Evolutionary conservation across 1,140 invertebrate genomes (phyloP).

Genomic region (Drosophila ambigua): DNA sequence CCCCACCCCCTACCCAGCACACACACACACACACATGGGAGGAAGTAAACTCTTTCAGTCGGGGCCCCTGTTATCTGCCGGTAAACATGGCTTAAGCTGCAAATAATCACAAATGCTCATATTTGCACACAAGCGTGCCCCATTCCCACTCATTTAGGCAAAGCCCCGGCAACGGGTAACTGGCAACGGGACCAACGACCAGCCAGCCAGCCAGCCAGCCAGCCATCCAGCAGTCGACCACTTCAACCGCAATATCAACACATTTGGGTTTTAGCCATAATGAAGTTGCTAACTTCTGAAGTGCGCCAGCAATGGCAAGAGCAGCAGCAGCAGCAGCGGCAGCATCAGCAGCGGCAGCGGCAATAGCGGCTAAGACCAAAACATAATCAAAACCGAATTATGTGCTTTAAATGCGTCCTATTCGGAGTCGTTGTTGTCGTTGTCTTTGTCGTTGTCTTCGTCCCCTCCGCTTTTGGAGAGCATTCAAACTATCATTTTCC

Average conservation of each 20-base stretch:
- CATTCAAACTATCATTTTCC: constrained; percentile 82
- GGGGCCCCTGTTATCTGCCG: constrained; percentile 36
- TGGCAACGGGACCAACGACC: background rate
- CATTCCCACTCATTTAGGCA: constrained; percentile 64
- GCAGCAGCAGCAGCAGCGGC: background rate
- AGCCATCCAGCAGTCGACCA: constrained; percentile 11
- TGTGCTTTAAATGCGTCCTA: constrained; percentile 78
- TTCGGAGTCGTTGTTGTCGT: constrained; percentile 27
- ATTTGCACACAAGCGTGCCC: constrained; percentile 58
- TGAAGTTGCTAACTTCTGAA: constrained; percentile 78
- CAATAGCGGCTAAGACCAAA: constrained; percentile 63
- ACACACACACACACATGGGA: background rate
- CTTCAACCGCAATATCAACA: constrained; percentile 78
- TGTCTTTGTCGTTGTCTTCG: constrained; percentile 7
- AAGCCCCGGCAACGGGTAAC: constrained; percentile 15
- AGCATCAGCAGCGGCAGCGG: constrained; percentile 11
- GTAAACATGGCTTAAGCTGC: constrained; percentile 63
- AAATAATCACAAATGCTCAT: constrained; percentile 71
- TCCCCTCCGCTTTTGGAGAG: constrained; percentile 50
- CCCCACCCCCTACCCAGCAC: no score
- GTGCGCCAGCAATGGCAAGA: constrained; percentile 49
- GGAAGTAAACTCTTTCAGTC: constrained; percentile 44
- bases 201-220: background rate
- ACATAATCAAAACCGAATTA: constrained; percentile 83
- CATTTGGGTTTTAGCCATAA: constrained; percentile 81